These are phyloP conservation scores for Sturnira hondurensis DNA, from an alignment of 2,113 vertebrate genomes.

Conservation along the genomic window DNA sequence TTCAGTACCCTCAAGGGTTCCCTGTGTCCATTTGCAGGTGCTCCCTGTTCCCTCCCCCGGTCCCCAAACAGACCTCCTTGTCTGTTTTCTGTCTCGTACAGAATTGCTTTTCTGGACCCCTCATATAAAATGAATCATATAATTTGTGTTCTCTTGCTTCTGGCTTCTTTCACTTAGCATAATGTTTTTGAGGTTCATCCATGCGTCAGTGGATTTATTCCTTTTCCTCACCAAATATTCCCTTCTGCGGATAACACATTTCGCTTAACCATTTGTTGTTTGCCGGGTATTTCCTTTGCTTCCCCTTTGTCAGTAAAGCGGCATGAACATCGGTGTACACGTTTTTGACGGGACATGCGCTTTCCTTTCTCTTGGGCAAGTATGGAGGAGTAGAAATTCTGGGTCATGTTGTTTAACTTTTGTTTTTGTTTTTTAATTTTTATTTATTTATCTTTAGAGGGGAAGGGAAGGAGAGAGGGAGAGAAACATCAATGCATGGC, in stretches of 20 bases:
- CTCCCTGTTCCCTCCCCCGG: background rate
- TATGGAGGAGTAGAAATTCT: background rate
- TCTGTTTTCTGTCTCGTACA: background rate
- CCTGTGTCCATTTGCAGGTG: background rate
- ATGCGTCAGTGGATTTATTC: background rate
- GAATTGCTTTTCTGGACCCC: background rate
- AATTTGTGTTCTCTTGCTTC: background rate
- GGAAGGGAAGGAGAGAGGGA: too few relatives aligned
- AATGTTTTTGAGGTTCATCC: background rate
- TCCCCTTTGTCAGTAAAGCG: background rate
- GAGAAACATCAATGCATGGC: too few relatives aligned
- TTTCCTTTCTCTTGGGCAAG: background rate
- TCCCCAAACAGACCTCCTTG: background rate
- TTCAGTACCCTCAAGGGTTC: background rate
- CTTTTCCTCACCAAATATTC: background rate
- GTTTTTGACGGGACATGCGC: background rate
- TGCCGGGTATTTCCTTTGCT: background rate
- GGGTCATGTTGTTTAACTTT: background rate
- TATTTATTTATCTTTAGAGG: too few relatives aligned
- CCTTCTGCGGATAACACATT: background rate
- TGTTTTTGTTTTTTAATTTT: too few relatives aligned
- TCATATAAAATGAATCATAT: background rate
- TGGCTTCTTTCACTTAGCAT: background rate
- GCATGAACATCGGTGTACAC: background rate
- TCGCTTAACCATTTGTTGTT: background rate